Conservation (phyloP, 2,113 vertebrate species). For the Cnemophilus loriae region DNA sequence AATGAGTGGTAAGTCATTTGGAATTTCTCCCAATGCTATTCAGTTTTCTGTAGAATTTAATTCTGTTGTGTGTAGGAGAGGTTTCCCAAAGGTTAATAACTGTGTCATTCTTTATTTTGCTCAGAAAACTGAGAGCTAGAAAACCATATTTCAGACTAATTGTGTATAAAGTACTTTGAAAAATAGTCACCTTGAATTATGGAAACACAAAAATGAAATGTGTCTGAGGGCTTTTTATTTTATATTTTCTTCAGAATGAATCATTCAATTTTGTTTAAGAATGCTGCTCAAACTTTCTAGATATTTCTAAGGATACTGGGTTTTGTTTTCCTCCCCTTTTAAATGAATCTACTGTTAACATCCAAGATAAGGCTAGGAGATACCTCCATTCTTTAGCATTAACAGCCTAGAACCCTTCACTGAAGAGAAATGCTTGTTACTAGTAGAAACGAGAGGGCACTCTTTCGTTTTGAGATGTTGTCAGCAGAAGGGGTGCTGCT, state of each 20-base stretch:
- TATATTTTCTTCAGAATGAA: constrained; percentile 16
- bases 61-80: constrained; percentile 26
- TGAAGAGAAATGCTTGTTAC: not conserved
- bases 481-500: not conserved
- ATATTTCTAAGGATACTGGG: not conserved
- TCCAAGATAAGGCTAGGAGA: not conserved
- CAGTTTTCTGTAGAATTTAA: constrained; percentile 37
- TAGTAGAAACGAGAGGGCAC: not conserved
- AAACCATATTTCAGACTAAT: constrained; percentile 26
- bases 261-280: not conserved
- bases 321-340: not conserved
- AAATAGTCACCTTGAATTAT: constrained; percentile 48
- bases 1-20: constrained; percentile 42
- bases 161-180: constrained; percentile 28
- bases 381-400: not conserved
- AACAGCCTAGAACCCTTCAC: not conserved
- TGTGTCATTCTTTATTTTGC: constrained; percentile 42
- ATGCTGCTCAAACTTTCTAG: not conserved
- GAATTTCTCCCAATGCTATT: constrained; percentile 27
- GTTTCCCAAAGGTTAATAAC: constrained; percentile 46
- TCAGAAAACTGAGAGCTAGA: constrained; percentile 16
- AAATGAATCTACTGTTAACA: not conserved
- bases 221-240: not conserved
- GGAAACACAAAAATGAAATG: not conserved
- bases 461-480: not conserved